Evolutionary conservation across 2,797 vertebrate species (phyloP), one percentile per base, ranked within the genome.

Genomic region (Epinephelus awoara): DNA sequence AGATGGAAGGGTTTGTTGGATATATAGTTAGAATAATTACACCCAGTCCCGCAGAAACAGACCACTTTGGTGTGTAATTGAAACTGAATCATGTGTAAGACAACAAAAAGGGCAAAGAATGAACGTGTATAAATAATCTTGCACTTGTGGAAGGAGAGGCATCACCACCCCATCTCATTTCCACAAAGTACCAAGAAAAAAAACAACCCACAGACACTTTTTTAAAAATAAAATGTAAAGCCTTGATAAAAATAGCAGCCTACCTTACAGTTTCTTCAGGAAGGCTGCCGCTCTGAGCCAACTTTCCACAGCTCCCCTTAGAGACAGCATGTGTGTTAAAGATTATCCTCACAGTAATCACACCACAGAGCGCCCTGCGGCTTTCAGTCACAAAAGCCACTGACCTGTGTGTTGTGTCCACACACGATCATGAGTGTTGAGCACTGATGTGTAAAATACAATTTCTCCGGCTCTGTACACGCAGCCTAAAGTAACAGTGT

Each of bases 271-370:
- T 86, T 92, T 82, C 68, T 92, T 91, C 83, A 88, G 88, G 79
- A 68, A 85, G 85, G 82, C 70, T 23, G 15, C 42, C 46, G 34
- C 58, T 79, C 83, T 49, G 77, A 91, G 94, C 87, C 91, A 94
- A 91, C 82, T 96, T 96, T 94, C 94, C 94, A 93, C 83, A 65
- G 86, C 57, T 88, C 85, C 83, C 92, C 91, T 94, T 47, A 11
- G 86, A 95, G 94, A 93, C 89, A 82, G 82, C 87, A 90, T 94
- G 88, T 95, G 93, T 88, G 81, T 72, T 95, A 93, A 72, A 94
- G 94, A 93, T 95, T 91, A 92, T 82, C 92, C 91, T 84, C 49
- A 19, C 84, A 38, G 88, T 87, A 82, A 81, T 91, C 92, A 58
- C 86, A 86, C 93, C 77, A 44, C 56, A 18, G 59, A 74, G 88